phyloP scores from a whole-genome alignment of 2,888 invertebrate species.

The Orthosia gothica region DNA sequence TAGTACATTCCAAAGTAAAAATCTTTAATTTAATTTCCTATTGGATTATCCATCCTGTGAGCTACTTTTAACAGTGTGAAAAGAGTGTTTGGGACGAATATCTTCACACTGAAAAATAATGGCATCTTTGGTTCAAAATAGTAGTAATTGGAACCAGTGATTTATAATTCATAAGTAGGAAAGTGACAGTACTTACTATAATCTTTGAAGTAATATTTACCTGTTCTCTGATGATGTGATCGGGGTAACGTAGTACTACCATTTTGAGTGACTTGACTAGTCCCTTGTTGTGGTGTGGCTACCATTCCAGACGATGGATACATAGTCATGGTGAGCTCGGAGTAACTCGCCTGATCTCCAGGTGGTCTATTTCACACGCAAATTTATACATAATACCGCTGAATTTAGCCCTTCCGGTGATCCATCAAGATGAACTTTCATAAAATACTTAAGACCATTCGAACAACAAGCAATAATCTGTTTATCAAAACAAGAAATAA shows the following conservation, averaged over 20 bases:
- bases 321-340: conserved; percentile 85
- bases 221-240: conserved; percentile 90
- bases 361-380: conserved; percentile 86
- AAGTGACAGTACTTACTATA: conserved; percentile 32
- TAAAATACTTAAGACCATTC: conserved; percentile 38
- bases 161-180: not conserved
- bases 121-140: not conserved
- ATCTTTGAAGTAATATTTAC: conserved; percentile 68
- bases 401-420: conserved; percentile 70
- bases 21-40: not conserved
- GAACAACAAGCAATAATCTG: conserved; percentile 52
- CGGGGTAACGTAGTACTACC: conserved; percentile 89
- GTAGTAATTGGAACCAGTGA: conserved; percentile 8
- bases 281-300: conserved; percentile 87
- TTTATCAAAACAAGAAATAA: conserved; percentile 68
- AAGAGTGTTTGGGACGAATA: not conserved
- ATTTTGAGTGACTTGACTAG: conserved; percentile 87
- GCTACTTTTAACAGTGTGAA: not conserved
- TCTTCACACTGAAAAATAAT: not conserved
- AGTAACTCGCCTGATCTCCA: conserved; percentile 84
- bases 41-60: not conserved
- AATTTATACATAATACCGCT: conserved; percentile 87
- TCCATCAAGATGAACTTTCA: conserved; percentile 66
- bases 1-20: conserved; percentile 5
- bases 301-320: conserved; percentile 87